Evolutionary conservation across 2,888 invertebrate species (phyloP).

Genomic region (Atethmia centrago): DNA sequence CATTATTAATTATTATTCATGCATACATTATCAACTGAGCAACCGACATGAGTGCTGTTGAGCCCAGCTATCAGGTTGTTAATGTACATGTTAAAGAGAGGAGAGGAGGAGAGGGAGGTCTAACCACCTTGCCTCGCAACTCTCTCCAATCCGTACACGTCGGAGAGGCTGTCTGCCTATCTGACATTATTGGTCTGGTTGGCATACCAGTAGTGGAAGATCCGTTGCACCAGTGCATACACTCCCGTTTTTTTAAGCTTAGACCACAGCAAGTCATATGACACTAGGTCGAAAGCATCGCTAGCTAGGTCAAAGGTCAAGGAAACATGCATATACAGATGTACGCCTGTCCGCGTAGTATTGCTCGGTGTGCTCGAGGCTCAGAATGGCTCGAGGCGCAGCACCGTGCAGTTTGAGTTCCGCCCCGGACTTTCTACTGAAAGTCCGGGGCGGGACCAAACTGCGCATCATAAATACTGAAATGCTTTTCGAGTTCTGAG

Average conservation of each 20-base stretch:
- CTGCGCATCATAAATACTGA: not conserved
- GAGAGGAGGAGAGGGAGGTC: not conserved
- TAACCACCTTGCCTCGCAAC: not conserved
- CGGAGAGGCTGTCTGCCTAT: not conserved
- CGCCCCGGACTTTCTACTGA: too few species aligned
- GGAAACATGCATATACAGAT: not conserved
- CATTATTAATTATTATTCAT: too few species aligned
- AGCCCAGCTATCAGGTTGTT: too few species aligned
- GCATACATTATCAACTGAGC: too few species aligned
- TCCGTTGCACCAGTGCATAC: not conserved
- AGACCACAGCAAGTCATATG: not conserved
- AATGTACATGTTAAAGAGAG: not conserved
- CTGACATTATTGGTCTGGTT: not conserved
- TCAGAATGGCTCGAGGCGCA: too few species aligned
- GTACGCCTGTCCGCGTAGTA: not conserved
- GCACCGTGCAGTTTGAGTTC: too few species aligned
- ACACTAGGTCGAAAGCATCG: not conserved
- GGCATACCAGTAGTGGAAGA: not conserved
- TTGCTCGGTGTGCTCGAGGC: not conserved
- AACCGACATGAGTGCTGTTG: too few species aligned
- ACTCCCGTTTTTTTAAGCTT: too few species aligned
- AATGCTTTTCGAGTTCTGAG: not conserved
- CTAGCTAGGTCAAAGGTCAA: too few species aligned
- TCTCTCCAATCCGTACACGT: not conserved
- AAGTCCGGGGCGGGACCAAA: not conserved